Conservation (phyloP, 2,888 invertebrate genomes). For the Drosophila koepferae region DNA sequence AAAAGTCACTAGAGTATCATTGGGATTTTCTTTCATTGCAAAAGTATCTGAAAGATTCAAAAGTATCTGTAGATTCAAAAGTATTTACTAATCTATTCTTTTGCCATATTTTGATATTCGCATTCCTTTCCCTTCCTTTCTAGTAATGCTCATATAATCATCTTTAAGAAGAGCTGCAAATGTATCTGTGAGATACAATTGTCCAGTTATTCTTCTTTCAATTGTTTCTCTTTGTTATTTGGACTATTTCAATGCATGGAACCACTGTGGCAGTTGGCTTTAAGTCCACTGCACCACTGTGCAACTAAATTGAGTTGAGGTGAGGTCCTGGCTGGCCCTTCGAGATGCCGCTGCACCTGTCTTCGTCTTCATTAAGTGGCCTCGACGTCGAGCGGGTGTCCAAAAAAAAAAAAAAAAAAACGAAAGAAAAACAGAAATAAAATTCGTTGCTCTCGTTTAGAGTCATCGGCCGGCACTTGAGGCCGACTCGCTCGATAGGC, state of each 20-base stretch:
- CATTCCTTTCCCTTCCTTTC: too few species aligned
- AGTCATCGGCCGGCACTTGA: slow-evolving; percentile 42
- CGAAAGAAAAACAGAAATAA: neutral
- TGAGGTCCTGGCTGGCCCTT: slow-evolving; percentile 9
- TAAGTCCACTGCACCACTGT: slow-evolving; percentile 5
- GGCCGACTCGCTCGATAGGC: slow-evolving; percentile 48
- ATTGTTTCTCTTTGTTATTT: neutral
- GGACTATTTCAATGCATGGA: neutral
- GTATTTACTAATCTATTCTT: too few species aligned
- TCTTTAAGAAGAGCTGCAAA: too few species aligned
- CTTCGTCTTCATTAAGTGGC: slow-evolving; percentile 63
- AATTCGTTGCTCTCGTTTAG: slow-evolving; percentile 37
- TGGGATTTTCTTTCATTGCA: neutral
- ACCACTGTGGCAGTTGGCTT: neutral
- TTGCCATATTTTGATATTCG: too few species aligned
- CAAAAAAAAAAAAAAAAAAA: slow-evolving; percentile 9
- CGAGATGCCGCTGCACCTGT: slow-evolving; percentile 57
- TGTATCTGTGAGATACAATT: neutral
- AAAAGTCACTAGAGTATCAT: too few species aligned
- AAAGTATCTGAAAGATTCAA: neutral
- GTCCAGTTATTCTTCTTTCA: neutral
- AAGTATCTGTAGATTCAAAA: neutral
- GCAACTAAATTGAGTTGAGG: slow-evolving; percentile 4
- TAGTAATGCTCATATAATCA: too few species aligned
- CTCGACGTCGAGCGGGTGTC: slow-evolving; percentile 22